Evolutionary conservation across 2,797 vertebrate genomes (phyloP), one percentile per base, ranked within the genome.

Genomic region (Epinephelus malabaricus): DNA sequence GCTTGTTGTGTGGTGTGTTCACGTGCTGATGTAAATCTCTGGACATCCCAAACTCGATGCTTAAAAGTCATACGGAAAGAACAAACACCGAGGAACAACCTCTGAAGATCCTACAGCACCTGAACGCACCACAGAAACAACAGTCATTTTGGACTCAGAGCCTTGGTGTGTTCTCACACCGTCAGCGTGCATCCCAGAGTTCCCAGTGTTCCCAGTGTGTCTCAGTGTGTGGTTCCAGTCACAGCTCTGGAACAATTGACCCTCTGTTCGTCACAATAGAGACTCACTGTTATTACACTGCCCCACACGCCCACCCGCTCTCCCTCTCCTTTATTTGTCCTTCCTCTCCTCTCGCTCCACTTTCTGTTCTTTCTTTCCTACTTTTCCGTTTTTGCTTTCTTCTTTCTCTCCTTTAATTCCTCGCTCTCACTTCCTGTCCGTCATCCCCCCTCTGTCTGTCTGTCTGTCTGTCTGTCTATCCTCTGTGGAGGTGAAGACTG

Each of bases 231-330:
- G 82, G 73, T 55, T 79, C 78, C 76, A 80, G 83, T 78, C 69
- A 58, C 79, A 77, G 74, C 38, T 71, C 54, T 17, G 46, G 64
- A 86, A 91, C 91, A 92, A 91, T 92, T 74, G 46, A 62, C 80
- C 83, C 82, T 94, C 92, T 95, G 94, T 95, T 86, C 50, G 38
- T 45, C 76, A 91, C 92, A 92, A 92, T 91, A 94, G 91, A 92
- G 90, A 77, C 89, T 84, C 87, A 85, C 88, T 92, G 90, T 95
- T 94, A 85, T 94, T 93, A 86, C 87, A 87, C 82, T 23, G 86
- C 89, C 68, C 45, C n/a, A 4, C 70, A 69, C 71, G 43, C 78
- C 77, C 82, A 30, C 77, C 68, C 45, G 13, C 58, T 19, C 85
- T 54, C 72, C 14, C 38, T 46, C 60, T 40, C 50, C 63, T 56